These are phyloP conservation scores for Aphyosemion australe DNA, from an alignment of 2,113 vertebrate genomes.

Conservation along the genomic window DNA sequence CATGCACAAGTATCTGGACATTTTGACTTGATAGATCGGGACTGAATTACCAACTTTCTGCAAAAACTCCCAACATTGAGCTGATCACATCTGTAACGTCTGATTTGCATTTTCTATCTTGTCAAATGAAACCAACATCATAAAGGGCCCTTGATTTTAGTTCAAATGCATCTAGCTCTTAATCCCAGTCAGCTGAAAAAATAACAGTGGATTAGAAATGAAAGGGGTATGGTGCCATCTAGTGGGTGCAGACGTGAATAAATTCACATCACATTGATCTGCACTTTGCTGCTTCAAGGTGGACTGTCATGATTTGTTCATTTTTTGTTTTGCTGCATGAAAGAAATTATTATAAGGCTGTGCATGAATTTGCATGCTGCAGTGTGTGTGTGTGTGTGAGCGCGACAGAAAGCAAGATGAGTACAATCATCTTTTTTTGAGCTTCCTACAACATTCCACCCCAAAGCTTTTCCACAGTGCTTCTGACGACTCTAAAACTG, in stretches of 20 bases:
- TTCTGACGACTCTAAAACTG: neutral
- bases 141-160: constrained; percentile 7
- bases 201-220: constrained; percentile 49
- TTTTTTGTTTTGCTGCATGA: constrained; percentile 40
- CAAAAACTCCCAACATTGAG: neutral
- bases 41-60: neutral
- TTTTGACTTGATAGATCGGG: neutral
- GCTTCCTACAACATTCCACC: constrained; percentile 27
- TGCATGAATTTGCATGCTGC: constrained; percentile 1
- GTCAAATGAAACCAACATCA: constrained; percentile 6
- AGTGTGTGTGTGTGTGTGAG: neutral
- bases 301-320: constrained; percentile 60
- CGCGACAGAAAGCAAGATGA: neutral
- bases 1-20: too few species aligned
- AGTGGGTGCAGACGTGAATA: constrained; percentile 57
- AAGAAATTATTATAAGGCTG: constrained; percentile 34
- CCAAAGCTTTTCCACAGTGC: constrained; percentile 2
- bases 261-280: constrained; percentile 31
- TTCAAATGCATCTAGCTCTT: constrained; percentile 9
- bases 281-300: constrained; percentile 40
- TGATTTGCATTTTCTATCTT: neutral
- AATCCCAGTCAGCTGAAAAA: constrained; percentile 37
- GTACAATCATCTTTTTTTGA: constrained; percentile 7
- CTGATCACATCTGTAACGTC: neutral
- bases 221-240: constrained; percentile 73